Conservation (phyloP, 2,797 vertebrate genomes). For the Enteromius thamalakanensis region DNA sequence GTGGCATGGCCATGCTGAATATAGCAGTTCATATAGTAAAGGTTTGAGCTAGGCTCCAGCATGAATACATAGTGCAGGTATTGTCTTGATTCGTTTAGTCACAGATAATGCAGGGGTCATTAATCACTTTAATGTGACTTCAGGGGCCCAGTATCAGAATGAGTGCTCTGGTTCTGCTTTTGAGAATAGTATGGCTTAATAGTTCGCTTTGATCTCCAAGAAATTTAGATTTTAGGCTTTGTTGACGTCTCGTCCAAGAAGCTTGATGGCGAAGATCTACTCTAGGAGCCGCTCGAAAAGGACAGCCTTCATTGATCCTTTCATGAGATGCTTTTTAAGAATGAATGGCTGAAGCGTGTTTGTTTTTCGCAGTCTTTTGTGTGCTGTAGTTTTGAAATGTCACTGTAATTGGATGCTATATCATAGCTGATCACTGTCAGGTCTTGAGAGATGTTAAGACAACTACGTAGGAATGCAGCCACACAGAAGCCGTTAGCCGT, state of each 20-base stretch:
- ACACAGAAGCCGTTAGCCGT: constrained; percentile 56
- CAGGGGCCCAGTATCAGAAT: constrained; percentile 9
- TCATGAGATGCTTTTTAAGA: neutral
- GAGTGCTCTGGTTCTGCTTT: constrained; percentile 24
- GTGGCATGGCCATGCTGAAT: neutral
- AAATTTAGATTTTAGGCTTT: neutral
- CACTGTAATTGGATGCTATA: constrained; percentile 78
- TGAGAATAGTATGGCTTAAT: neutral
- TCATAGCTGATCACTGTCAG: constrained; percentile 75
- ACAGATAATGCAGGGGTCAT: constrained; percentile 42
- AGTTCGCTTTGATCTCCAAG: neutral
- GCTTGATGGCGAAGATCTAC: neutral
- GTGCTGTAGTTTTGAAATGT: constrained; percentile 71
- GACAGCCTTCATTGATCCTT: neutral
- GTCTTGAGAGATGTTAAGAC: constrained; percentile 64
- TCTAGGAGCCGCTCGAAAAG: neutral
- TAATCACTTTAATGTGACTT: constrained; percentile 49
- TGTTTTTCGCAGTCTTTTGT: constrained; percentile 68
- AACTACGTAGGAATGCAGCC: constrained; percentile 63
- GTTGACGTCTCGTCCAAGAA: neutral
- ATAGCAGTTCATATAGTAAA: neutral
- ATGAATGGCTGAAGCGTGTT: constrained; percentile 64
- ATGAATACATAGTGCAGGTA: constrained; percentile 11
- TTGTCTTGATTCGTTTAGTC: constrained; percentile 42
- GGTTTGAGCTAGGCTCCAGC: neutral